These are phyloP conservation scores for Archegozetes longisetosus DNA, from an alignment of 1,140 invertebrate species.

Conservation along the genomic window DNA sequence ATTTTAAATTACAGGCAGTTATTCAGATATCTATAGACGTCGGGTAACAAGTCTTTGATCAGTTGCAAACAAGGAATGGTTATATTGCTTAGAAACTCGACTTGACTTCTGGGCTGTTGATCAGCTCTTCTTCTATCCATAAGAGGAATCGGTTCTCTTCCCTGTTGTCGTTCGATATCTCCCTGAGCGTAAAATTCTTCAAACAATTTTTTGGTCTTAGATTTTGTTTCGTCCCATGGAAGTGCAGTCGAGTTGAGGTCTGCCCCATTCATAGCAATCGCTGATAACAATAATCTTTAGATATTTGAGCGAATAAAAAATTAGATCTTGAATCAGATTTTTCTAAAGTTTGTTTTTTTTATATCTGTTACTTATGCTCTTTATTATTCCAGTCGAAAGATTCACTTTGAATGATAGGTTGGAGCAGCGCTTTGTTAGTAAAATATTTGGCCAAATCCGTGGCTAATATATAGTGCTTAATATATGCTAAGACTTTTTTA, in stretches of 20 bases:
- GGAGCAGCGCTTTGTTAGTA: conserved; percentile 48
- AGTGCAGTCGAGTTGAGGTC: conserved; percentile 66
- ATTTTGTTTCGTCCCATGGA: conserved; percentile 62
- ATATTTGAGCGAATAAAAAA: conserved; percentile 9
- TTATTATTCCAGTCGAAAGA: conserved; percentile 43
- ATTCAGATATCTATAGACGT: conserved; percentile 19
- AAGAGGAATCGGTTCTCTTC: conserved; percentile 55
- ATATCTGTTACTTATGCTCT: conserved; percentile 39
- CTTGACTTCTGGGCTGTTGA: conserved; percentile 54
- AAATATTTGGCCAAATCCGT: conserved; percentile 68
- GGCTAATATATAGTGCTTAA: conserved; percentile 64
- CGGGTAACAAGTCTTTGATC: conserved; percentile 46
- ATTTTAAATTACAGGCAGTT: neutral
- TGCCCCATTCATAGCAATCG: conserved; percentile 61
- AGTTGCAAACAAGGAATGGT: conserved; percentile 63
- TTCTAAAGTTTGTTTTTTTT: neutral
- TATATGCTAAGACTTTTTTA: conserved; percentile 50
- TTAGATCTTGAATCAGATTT: neutral
- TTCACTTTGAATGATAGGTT: conserved; percentile 37
- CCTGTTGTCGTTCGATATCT: conserved; percentile 50
- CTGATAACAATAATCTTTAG: conserved; percentile 43
- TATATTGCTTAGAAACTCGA: conserved; percentile 52
- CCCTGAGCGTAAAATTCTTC: conserved; percentile 69
- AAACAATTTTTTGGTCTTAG: conserved; percentile 64
- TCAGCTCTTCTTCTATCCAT: conserved; percentile 58